These are phyloP conservation scores for Laupala kohalensis DNA, from an alignment of 1,140 invertebrate species.

Conservation along the genomic window DNA sequence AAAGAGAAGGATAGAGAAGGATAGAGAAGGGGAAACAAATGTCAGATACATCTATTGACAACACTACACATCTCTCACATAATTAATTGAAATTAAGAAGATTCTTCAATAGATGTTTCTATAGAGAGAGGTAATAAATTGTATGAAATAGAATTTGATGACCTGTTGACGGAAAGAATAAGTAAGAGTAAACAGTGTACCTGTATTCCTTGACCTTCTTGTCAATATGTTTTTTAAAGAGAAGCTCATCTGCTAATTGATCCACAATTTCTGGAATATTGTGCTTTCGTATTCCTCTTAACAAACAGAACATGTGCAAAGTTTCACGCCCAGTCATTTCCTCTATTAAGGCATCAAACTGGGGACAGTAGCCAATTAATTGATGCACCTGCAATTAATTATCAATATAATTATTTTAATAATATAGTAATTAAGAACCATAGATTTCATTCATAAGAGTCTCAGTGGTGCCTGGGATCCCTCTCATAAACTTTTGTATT, in stretches of 20 bases:
- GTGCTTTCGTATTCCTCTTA: conserved; percentile 25
- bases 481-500: no score
- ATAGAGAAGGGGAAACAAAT: no score
- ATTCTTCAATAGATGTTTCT: no score
- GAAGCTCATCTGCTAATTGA: conserved; percentile 24
- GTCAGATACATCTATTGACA: no score
- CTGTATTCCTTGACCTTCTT: conserved; percentile 27
- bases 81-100: no score
- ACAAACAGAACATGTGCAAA: conserved; percentile 35
- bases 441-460: no score
- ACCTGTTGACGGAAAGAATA: neutral
- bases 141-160: neutral
- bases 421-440: no score
- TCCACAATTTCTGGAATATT: conserved; percentile 7
- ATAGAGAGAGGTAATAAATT: neutral
- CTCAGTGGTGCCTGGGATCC: no score
- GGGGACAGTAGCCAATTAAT: conserved; percentile 65
- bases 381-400: conserved; percentile 7
- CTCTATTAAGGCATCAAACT: conserved; percentile 65
- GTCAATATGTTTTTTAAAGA: conserved; percentile 29
- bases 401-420: no score
- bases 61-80: no score
- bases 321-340: conserved; percentile 48
- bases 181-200: no score
- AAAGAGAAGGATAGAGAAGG: neutral